Base-by-base conservation (phyloP, 2,797 vertebrate genomes). In the Falco columbarius region DNA sequence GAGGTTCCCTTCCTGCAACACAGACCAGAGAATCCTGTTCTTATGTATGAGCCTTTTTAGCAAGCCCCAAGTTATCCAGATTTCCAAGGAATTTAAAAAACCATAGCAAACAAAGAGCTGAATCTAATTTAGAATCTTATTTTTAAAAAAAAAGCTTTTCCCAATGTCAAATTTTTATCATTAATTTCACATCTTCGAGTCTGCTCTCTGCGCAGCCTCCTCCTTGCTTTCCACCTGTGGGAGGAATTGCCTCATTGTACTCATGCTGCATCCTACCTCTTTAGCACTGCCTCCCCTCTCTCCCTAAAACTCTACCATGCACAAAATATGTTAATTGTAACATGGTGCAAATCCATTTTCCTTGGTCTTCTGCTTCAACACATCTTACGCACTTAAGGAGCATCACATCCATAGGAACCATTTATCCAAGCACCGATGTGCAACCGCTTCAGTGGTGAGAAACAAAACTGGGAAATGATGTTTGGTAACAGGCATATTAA, bases 401-500 rank as follows among this genome's bases (percentile, higher is more conserved):
- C 27, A 9, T 9, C 22, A 4, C 46, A 13, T 10, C 8, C 20
- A 24, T 8, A 23, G 34, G 55, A 47, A 38, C 56, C 22, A 7
- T 42, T 49, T 19, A 26, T 20, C 36, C 24, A 23, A 24, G 55
- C 42, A 14, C 0, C 1, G 30, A 26, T 5, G 1, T 27, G 49
- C 22, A 55, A 32, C 22, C 42, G 5, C 27, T 47, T 44, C 18
- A 4, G 36, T 2, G 17, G n/a, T 30, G 51, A 52, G 32, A 58
- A 29, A 14, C 30, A 6, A 38, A 75, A 34, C 24, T 4, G 5
- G 36, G 34, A 42, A 59, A 22, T 8, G 1, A 3, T 3, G 40
- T 30, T 27, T 5, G 1, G 32, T 36, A 44, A 30, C 3, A 2
- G n/a, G 56, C 14, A 8, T 14, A 9, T 3, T 12, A 20, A 32